Base-by-base conservation (phyloP, 2,888 invertebrate genomes). In the Dryomyza anilis region DNA sequence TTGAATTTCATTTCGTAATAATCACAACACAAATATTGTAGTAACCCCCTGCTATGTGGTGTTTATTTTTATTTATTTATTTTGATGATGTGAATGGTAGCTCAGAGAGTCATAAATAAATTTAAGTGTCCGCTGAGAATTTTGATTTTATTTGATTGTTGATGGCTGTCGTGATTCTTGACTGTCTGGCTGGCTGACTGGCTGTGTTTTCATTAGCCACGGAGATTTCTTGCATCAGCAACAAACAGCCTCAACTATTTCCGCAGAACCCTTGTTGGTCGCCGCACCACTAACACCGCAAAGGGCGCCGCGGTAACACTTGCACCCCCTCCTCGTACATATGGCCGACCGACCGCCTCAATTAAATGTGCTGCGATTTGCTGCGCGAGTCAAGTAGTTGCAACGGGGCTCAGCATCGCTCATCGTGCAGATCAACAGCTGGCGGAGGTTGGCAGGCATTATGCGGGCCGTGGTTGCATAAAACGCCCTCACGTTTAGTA, bases 101-200 rank as follows among this genome's bases (percentile, higher is more conserved):
- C 48, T 14, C 21, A 21, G 33, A 46, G 60, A 60, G 53, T 60
- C 57, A 60, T 66, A 66, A 66, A 66, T 66, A 66, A 64, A 66
- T 60, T 64, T 64, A 64, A 67, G 64, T 56, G 67, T 67, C 67
- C 67, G 33, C 60, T 57, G 67, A 67, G 64, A 62, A 64, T 67
- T 67, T 67, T 62, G 64, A 64, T 67, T 67, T 67, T 57, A 67
- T 67, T 64, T 67, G 64, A 61, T 67, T 64, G 64, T 53, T 64
- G 67, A 64, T 67, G 64, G 57, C 58, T 16, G 64, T 53, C 53
- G 21, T 64, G 61, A 67, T 60, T 60, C 57, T 56, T 33, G 55
- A 25, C 48, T 56, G 43, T 2, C 14, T 39, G n/a, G 43, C 14
- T 43, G 21, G 21, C 16, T n/a, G n/a, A n/a, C n/a, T n/a, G n/a